Percentiles rank a stretch among this genome's conserved stretches.
phyloP scores from a whole-genome alignment of 2,888 invertebrate species.

The Quadroppia sp. region DNA sequence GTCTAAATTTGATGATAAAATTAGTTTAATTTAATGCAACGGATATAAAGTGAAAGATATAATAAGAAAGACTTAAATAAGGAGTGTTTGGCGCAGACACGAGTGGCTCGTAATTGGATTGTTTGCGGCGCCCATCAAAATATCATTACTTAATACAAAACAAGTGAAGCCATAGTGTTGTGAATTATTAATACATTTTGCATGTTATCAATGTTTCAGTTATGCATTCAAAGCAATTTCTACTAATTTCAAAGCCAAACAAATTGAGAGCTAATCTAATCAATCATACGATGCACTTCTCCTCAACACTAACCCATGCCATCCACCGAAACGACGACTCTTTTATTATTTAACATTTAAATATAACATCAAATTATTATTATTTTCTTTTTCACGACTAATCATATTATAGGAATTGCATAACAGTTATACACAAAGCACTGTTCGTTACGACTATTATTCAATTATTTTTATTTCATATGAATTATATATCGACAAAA shows the following conservation, averaged over 20 bases:
- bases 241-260: conserved; percentile 31
- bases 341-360: conserved; percentile 31
- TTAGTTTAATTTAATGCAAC: conserved; percentile 32
- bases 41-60: conserved; percentile 4
- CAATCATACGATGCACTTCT: conserved; percentile 19
- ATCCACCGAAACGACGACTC: background rate
- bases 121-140: conserved; percentile 18
- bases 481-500: background rate
- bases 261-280: conserved; percentile 30
- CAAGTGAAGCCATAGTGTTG: conserved; percentile 10
- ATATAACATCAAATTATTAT: conserved; percentile 11
- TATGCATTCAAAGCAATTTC: background rate
- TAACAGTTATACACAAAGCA: background rate
- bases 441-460: background rate
- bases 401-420: background rate
- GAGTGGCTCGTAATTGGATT: conserved; percentile 30
- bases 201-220: conserved; percentile 3
- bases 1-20: conserved; percentile 29
- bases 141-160: conserved; percentile 32
- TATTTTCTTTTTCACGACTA: background rate
- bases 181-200: conserved; percentile 33
- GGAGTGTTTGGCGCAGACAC: background rate
- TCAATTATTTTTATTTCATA: background rate
- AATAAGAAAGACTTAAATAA: conserved; percentile 27
- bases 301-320: background rate